These are phyloP conservation scores for Chinchilla lanigera DNA, from an alignment of 2,113 vertebrate genomes.

Conservation along the genomic window DNA sequence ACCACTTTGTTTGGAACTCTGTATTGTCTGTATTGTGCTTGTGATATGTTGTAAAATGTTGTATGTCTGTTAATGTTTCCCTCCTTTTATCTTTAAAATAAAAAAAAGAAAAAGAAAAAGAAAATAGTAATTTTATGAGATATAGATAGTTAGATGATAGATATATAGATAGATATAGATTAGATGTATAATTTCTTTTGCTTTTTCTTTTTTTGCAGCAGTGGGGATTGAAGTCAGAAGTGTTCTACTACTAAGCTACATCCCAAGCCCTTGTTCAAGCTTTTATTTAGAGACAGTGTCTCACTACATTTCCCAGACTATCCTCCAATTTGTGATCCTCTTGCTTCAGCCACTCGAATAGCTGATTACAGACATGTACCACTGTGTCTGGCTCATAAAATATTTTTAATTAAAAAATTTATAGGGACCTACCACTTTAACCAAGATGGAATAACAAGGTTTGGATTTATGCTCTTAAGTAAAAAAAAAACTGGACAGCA, in stretches of 20 bases:
- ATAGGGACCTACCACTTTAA: neutral
- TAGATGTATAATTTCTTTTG: too few relatives aligned
- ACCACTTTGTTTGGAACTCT: too few relatives aligned
- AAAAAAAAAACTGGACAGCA: neutral
- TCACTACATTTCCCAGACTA: neutral
- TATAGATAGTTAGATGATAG: too few relatives aligned
- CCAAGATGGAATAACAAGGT: neutral
- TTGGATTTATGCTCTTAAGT: neutral
- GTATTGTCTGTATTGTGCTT: too few relatives aligned
- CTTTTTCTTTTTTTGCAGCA: too few relatives aligned
- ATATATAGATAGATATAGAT: too few relatives aligned
- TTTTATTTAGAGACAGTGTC: neutral
- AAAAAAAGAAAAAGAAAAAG: too few relatives aligned
- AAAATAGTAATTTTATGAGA: too few relatives aligned
- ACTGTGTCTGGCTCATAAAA: neutral
- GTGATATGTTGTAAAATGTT: too few relatives aligned
- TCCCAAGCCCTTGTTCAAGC: neutral
- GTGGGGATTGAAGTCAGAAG: neutral
- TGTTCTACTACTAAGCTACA: neutral
- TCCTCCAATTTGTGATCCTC: neutral
- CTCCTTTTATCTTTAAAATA: too few relatives aligned
- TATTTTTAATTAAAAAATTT: neutral
- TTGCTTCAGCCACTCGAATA: neutral
- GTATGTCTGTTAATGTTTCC: too few relatives aligned
- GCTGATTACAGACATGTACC: neutral